Evolutionary conservation across 2,888 invertebrate genomes (phyloP).

Genomic region (Tiliacea aurago): DNA sequence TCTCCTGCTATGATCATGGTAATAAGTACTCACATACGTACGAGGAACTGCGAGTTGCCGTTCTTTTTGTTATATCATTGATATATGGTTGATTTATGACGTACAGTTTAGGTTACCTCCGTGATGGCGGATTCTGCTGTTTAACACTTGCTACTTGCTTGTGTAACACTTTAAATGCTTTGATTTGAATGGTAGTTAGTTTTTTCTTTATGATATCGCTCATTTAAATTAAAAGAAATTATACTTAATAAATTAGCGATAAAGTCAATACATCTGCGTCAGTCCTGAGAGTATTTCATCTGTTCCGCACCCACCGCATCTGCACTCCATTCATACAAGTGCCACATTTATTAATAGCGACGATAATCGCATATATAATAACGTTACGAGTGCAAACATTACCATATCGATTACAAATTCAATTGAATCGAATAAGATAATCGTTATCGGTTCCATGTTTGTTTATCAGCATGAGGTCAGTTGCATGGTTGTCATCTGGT

Average conservation of each 20-base stretch:
- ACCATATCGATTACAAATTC: slow-evolving; percentile 60
- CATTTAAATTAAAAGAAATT: not conserved
- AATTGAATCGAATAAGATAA: slow-evolving; percentile 57
- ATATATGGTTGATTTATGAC: not conserved
- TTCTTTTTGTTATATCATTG: not conserved
- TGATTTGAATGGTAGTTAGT: not conserved
- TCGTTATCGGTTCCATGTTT: slow-evolving; percentile 53
- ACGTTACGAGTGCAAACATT: slow-evolving; percentile 37
- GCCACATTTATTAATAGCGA: slow-evolving; percentile 45
- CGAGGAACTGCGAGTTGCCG: no score
- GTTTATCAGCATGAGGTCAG: slow-evolving; percentile 54
- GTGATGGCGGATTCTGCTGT: no score
- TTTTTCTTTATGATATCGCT: not conserved
- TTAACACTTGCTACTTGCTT: no score
- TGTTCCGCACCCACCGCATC: slow-evolving; percentile 46
- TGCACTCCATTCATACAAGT: slow-evolving; percentile 51
- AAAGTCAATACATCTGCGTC: slow-evolving; percentile 24
- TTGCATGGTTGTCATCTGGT: slow-evolving; percentile 39
- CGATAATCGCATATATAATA: slow-evolving; percentile 41
- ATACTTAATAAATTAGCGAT: not conserved
- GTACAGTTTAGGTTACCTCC: not conserved
- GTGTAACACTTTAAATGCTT: not conserved
- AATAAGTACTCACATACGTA: not conserved
- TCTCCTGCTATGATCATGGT: not conserved
- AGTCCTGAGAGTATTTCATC: slow-evolving; percentile 37